Evolutionary conservation across 2,888 invertebrate genomes (phyloP), one percentile per base, ranked within the genome.

Genomic region (Trichogramma dendrolimi): DNA sequence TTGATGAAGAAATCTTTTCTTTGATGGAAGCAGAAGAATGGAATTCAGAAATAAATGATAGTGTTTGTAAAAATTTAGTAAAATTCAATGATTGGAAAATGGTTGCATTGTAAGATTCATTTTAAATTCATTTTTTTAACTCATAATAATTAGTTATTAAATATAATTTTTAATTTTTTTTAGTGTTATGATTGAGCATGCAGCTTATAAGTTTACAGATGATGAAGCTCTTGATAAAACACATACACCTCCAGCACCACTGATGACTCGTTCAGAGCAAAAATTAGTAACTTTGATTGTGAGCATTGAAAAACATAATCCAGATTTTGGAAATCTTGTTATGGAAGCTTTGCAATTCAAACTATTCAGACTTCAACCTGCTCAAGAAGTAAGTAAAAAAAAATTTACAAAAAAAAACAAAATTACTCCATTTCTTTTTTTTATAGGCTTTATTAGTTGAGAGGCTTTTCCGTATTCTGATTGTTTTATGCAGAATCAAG

Each of bases 161-260:
- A 7, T 47, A 7, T 42, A 46, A 7, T 60, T 56, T 55, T 47
- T 8, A 51, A 50, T 48, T 5, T n/a, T 53, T 70, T 68, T 56
- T 60, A 77, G 77, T 53, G 68, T 64, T 8, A 65, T 74, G n/a
- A 54, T 78, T 4, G 69, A 74, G 6, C 71, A 71, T 54, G 40
- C 73, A 38, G 40, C 60, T 2, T 62, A 68, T 4, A 56, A 62
- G 3, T 60, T 65, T 6, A 68, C 73, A 50, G 59, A 66, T n/a
- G 49, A 68, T 0, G 74, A 78, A 63, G 66, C 67, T 52, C 68
- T 80, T 6, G 80, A 81, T 64, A 75, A 67, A 38, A 72, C 73
- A 55, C 70, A 77, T 62, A 77, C 79, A 43, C 80, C 81, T 7
- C 81, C 80, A 40, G 81, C 81, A n/a, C 82, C 82, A 5, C 64